phyloP scores from a whole-genome alignment of 2,113 vertebrate genomes.

The Bolborhynchus lineola region DNA sequence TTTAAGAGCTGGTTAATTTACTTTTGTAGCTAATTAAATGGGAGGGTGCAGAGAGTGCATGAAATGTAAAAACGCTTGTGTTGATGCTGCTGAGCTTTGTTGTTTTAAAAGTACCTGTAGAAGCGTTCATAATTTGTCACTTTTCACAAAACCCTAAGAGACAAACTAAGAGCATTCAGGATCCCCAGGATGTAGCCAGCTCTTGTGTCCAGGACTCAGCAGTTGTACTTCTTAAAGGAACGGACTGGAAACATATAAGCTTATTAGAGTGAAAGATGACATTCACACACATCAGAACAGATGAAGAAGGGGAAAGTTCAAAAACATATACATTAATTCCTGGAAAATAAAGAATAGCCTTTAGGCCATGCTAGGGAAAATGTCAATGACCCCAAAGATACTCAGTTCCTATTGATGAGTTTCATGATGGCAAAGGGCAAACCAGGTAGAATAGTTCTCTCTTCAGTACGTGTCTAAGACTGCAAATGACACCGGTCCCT shows the following conservation, averaged over 20 bases:
- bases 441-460: slow-evolving; percentile 28
- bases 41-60: slow-evolving; percentile 68
- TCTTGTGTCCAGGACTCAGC: slow-evolving; percentile 78
- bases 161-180: slow-evolving; percentile 74
- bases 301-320: slow-evolving; percentile 56
- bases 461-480: background rate
- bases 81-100: slow-evolving; percentile 75
- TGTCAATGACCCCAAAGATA: slow-evolving; percentile 47
- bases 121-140: slow-evolving; percentile 78
- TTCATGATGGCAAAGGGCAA: slow-evolving; percentile 38
- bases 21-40: slow-evolving; percentile 84
- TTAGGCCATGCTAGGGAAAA: slow-evolving; percentile 26
- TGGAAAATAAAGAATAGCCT: slow-evolving; percentile 56
- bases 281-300: slow-evolving; percentile 14
- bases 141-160: slow-evolving; percentile 73
- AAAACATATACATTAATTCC: slow-evolving; percentile 53
- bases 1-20: slow-evolving; percentile 80
- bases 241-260: slow-evolving; percentile 80
- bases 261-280: slow-evolving; percentile 76
- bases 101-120: slow-evolving; percentile 78
- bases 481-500: slow-evolving; percentile 44
- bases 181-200: slow-evolving; percentile 74
- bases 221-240: slow-evolving; percentile 78
- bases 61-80: slow-evolving; percentile 78
- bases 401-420: slow-evolving; percentile 27